These are phyloP conservation scores for Byasa hedistus DNA, from an alignment of 2,888 invertebrate genomes.

Conservation along the genomic window DNA sequence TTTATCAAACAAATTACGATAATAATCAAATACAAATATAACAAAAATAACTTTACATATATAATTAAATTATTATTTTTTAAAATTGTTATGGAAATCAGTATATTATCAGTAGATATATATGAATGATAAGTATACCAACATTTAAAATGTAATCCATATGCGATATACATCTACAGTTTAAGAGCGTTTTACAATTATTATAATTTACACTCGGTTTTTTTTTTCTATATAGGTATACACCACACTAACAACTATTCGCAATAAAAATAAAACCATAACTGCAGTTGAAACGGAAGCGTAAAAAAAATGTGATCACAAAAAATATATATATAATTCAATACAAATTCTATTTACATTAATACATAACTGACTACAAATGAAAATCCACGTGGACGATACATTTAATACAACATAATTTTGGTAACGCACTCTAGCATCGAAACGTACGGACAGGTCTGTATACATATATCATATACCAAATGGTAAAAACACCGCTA, in stretches of 20 bases:
- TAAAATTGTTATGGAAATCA: too few relatives aligned
- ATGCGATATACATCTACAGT: constrained; percentile 4
- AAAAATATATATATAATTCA: constrained; percentile 65
- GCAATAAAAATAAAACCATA: constrained; percentile 21
- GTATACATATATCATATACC: constrained; percentile 2
- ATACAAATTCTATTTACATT: constrained; percentile 70
- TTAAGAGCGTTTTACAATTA: constrained; percentile 6
- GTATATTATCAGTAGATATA: constrained; percentile 8
- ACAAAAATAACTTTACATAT: too few relatives aligned
- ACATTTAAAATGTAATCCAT: constrained; percentile 3
- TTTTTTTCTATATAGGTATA: constrained; percentile 11
- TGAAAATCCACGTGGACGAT: constrained; percentile 34
- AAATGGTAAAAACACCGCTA: constrained; percentile 11
- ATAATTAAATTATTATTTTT: too few relatives aligned
- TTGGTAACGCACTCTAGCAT: constrained; percentile 41
- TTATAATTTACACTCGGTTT: constrained; percentile 16
- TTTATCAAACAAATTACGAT: too few relatives aligned
- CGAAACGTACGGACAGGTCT: constrained; percentile 25
- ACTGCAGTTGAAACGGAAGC: constrained; percentile 41
- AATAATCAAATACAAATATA: too few relatives aligned
- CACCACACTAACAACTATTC: constrained; percentile 6
- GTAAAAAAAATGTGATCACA: constrained; percentile 58
- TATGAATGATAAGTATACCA: background rate
- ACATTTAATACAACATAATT: constrained; percentile 34
- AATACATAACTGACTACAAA: constrained; percentile 51